These are phyloP conservation scores for Euplagia quadripunctaria DNA, from an alignment of 2,888 invertebrate species.

Conservation along the genomic window DNA sequence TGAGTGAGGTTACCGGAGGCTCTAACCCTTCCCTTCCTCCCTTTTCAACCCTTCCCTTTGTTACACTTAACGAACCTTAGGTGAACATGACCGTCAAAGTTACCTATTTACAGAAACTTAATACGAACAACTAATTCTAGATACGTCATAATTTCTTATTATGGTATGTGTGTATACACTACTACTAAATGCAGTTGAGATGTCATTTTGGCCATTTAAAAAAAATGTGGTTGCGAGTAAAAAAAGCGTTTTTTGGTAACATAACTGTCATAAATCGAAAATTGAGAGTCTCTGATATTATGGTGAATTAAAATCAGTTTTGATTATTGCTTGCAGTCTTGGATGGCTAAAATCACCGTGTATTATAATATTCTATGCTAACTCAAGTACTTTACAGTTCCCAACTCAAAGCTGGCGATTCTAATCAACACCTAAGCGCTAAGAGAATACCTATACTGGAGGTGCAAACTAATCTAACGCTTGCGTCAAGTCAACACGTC, in stretches of 20 bases:
- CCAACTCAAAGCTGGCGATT: background rate
- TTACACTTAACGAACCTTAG: background rate
- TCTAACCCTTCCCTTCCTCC: too few species aligned
- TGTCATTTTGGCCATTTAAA: background rate
- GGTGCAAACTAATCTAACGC: conserved; percentile 40
- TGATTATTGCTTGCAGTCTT: background rate
- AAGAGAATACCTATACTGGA: conserved; percentile 30
- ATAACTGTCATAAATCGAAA: background rate
- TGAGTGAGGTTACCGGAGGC: too few species aligned
- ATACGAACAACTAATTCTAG: background rate
- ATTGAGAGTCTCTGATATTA: background rate
- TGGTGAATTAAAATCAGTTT: background rate
- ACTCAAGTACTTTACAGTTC: conserved; percentile 9
- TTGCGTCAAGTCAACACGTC: conserved; percentile 29
- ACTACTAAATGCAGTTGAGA: background rate
- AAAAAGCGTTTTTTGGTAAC: too few species aligned
- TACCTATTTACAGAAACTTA: background rate
- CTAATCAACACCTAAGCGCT: conserved; percentile 6
- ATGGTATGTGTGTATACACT: background rate
- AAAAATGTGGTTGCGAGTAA: too few species aligned
- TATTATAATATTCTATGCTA: background rate
- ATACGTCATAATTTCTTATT: background rate
- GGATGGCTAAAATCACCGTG: background rate
- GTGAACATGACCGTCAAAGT: background rate
- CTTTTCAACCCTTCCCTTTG: too few species aligned